These are phyloP conservation scores for Coleophora deauratella DNA, from an alignment of 2,888 invertebrate species.

Conservation along the genomic window DNA sequence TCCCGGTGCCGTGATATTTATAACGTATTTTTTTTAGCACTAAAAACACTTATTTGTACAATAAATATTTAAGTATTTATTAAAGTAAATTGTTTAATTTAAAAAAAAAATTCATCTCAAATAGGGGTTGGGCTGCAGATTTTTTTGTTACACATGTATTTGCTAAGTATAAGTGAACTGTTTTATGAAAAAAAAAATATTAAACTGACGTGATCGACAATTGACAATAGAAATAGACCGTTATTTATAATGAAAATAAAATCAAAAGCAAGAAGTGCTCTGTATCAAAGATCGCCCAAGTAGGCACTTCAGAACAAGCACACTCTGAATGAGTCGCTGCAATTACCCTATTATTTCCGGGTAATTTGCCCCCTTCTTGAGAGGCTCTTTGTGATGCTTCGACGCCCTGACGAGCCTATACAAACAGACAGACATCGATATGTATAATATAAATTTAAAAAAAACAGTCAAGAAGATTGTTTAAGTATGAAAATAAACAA, in stretches of 20 bases:
- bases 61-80: too few species aligned
- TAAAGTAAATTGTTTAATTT: too few species aligned
- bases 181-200: constrained; percentile 3
- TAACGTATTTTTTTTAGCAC: too few species aligned
- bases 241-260: too few species aligned
- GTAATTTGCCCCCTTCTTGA: constrained; percentile 42
- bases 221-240: too few species aligned
- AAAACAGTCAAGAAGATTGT: neutral
- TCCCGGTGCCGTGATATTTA: constrained; percentile 39
- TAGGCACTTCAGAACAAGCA: constrained; percentile 18
- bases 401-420: constrained; percentile 30
- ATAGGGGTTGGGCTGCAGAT: too few species aligned
- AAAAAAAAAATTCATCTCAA: too few species aligned
- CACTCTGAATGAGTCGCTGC: constrained; percentile 26
- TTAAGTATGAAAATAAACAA: neutral
- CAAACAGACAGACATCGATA: constrained; percentile 15
- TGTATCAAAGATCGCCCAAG: constrained; percentile 24
- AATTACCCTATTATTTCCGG: constrained; percentile 52
- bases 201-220: constrained; percentile 1
- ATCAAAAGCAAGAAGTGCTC: constrained; percentile 1
- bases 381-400: constrained; percentile 28
- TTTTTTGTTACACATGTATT: too few species aligned
- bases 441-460: constrained; percentile 6
- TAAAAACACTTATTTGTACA: neutral
- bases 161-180: too few species aligned